These are phyloP conservation scores for Drosophila cognata DNA, from an alignment of 2,888 invertebrate genomes.

Conservation along the genomic window DNA sequence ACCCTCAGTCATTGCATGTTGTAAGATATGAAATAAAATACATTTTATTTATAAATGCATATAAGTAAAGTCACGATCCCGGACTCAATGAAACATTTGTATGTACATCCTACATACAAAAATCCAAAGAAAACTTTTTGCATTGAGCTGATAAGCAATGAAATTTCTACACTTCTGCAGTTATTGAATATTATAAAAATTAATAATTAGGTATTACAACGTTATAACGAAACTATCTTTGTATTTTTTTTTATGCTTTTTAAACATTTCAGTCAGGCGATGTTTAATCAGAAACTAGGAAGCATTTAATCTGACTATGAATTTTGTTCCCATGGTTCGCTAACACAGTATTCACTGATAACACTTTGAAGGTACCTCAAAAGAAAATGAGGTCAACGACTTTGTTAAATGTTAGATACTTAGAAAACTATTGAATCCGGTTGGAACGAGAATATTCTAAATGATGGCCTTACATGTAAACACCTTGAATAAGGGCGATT, in stretches of 20 bases:
- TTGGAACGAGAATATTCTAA: conserved; percentile 25
- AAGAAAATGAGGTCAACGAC: conserved; percentile 32
- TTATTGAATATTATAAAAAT: background rate
- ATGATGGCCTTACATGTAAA: conserved; percentile 23
- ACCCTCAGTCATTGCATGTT: background rate
- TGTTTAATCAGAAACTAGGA: conserved; percentile 13
- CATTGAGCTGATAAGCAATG: conserved; percentile 22
- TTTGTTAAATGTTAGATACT: conserved; percentile 45
- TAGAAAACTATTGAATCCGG: conserved; percentile 22
- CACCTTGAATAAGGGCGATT: conserved; percentile 21
- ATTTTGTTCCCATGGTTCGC: conserved; percentile 50
- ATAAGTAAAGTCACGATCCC: conserved; percentile 66
- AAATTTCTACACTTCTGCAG: conserved; percentile 1
- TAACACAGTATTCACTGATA: conserved; percentile 32
- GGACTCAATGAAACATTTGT: conserved; percentile 52
- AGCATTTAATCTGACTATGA: conserved; percentile 9
- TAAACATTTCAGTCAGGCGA: background rate
- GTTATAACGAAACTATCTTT: background rate
- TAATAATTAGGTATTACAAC: background rate
- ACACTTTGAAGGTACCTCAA: conserved; percentile 6
- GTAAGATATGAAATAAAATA: background rate
- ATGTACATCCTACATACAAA: background rate
- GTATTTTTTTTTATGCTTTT: background rate
- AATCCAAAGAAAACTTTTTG: conserved; percentile 2
- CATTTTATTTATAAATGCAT: conserved; percentile 1